Evolutionary conservation across 2,888 invertebrate species (phyloP).

Genomic region (Poecilobothrus nobilitatus): DNA sequence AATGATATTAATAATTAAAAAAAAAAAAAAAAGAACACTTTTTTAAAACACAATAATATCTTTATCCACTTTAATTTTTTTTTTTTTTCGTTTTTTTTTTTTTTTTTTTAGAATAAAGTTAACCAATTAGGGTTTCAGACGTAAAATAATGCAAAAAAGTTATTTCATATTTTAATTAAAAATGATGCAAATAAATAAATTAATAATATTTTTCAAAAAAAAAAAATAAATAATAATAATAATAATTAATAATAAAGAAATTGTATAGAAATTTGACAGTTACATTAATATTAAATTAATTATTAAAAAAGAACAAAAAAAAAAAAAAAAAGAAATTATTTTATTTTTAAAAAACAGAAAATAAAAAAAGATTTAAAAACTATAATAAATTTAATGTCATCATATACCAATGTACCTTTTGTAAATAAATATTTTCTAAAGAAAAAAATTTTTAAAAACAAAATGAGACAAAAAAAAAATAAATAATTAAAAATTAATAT

Average conservation of each 20-base stretch:
- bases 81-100: not conserved
- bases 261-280: not conserved
- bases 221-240: not conserved
- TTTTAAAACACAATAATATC: not conserved
- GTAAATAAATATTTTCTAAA: not conserved
- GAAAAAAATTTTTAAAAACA: too few species aligned
- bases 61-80: not conserved
- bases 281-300: not conserved
- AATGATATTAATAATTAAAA: not conserved
- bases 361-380: not conserved
- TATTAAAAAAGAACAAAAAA: not conserved
- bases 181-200: too few species aligned
- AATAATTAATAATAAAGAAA: not conserved
- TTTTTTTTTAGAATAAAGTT: conserved; percentile 7
- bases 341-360: not conserved
- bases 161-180: not conserved
- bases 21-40: not conserved
- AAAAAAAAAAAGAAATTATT: not conserved
- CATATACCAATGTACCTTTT: not conserved
- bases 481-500: too few species aligned
- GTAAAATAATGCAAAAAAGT: conserved; percentile 1
- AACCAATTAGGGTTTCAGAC: conserved; percentile 10
- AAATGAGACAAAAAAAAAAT: too few species aligned
- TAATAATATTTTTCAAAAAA: not conserved
- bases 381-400: not conserved